Base-by-base conservation (phyloP, 2,113 vertebrate genomes). In the Crotalus viridis region DNA sequence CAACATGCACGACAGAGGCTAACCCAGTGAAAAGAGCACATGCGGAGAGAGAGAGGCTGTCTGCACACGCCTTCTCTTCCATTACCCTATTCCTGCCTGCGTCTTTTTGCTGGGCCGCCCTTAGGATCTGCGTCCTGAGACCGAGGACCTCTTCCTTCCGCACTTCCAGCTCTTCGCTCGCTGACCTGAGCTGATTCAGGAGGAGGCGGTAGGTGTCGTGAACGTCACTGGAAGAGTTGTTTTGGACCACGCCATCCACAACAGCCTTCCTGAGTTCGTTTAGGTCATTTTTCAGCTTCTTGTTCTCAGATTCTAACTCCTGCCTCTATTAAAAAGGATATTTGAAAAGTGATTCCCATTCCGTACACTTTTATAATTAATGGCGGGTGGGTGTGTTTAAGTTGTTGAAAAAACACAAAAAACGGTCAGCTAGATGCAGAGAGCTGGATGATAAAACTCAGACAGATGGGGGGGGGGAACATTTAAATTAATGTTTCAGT, bases 71-170 rank as follows among this genome's bases (percentile, higher is more conserved):
- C 48, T 1, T 52, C 8, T 54, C 93, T 64, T 56, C 61, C 93
- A 96, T 98, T 95, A 98, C 97, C 91, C 91, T 90, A 57, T 91
- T 97, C 87, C 97, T 95, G 43, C 94, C 96, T 0, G 55, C 87
- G 3, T 98, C 98, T 10, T 96, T 96, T 51, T 97, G 97, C 95
- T 98, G 98, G 39, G 98, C 97, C 0, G 95, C 86, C 64, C 97
- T 99, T 94, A 99, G 97, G 0, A 99, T 99, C 97, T 99, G 98
- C 0, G 98, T 97, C 96, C 98, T 98, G 33, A 99, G 98, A 93
- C 98, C 98, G 3, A 99, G 98, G 10, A 99, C 99, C 93, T 99
- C 99, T 95, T 99, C 99, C 93, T 99, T 99, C 90, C 99, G 98
- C 54, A 99, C 98, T 39, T 99, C 99, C 69, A 99, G 96, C 97